These are phyloP conservation scores for Paramormyrops hopkinsi DNA, from an alignment of 2,797 vertebrate species.

Conservation along the genomic window DNA sequence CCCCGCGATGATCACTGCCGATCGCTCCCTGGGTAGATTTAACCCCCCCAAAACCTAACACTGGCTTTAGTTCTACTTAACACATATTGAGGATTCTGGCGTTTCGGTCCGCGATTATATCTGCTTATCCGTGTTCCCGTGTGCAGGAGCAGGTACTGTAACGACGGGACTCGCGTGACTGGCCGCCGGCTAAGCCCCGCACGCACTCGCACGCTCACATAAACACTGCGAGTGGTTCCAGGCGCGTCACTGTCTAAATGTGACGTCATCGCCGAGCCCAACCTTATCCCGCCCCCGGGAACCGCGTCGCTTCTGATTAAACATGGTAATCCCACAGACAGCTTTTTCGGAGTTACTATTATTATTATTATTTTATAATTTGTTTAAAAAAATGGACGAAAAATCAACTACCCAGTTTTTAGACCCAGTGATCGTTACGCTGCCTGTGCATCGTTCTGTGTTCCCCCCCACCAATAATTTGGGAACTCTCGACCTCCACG, in stretches of 20 bases:
- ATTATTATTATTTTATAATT: not conserved
- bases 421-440: not conserved
- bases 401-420: not conserved
- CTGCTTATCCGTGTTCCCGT: not conserved
- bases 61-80: not conserved
- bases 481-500: not conserved
- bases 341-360: not conserved
- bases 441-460: not conserved
- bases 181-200: not conserved
- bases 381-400: no score
- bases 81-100: not conserved
- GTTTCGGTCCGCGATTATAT: not conserved
- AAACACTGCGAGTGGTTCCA: not conserved
- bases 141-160: not conserved
- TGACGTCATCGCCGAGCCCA: not conserved
- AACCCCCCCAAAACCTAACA: not conserved
- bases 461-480: not conserved
- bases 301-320: not conserved
- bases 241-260: not conserved
- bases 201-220: not conserved
- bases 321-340: not conserved
- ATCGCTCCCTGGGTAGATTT: not conserved
- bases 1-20: not conserved
- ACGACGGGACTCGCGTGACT: not conserved
- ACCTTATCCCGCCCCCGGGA: not conserved